A percentile compares a stretch with the other conserved stretches of the same genome.
Conservation (phyloP, 2,797 vertebrate species). For the Cyprinodon diabolis region DNA sequence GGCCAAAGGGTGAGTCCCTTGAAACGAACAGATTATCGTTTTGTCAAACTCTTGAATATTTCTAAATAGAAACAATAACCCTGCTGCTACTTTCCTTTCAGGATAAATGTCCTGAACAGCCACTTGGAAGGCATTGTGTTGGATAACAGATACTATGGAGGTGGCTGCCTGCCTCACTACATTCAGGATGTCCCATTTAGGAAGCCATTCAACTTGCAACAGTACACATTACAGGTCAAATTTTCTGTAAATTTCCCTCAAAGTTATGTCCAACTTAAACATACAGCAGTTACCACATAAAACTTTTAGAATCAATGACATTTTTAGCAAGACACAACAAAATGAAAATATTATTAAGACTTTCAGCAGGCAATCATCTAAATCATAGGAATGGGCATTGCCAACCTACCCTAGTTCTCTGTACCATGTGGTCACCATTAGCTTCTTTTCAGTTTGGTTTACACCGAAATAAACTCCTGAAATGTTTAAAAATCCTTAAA, state of each 20-base stretch:
- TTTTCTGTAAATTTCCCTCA: background rate
- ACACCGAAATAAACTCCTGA: too few relatives aligned
- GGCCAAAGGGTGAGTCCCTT: conserved; percentile 86
- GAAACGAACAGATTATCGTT: background rate
- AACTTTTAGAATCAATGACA: background rate
- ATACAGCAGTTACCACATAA: background rate
- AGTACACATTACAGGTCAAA: conserved; percentile 63
- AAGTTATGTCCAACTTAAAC: background rate
- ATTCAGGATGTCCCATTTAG: conserved; percentile 87
- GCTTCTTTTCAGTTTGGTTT: too few relatives aligned
- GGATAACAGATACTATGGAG: conserved; percentile 91
- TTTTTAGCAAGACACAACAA: background rate
- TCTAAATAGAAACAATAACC: background rate
- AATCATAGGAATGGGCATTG: background rate
- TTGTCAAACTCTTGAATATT: background rate
- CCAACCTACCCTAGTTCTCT: background rate
- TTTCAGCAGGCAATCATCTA: background rate
- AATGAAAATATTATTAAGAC: background rate
- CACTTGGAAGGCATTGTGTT: conserved; percentile 88
- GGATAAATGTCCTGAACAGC: conserved; percentile 89
- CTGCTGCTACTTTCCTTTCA: conserved; percentile 50
- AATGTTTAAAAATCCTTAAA: too few relatives aligned
- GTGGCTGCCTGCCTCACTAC: conserved; percentile 87
- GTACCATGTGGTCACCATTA: too few relatives aligned
- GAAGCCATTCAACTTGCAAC: conserved; percentile 87